A percentile compares a stretch with the other conserved stretches of the same genome.
Conservation (phyloP, 2,113 vertebrate species). For the Aldabrachelys gigantea region DNA sequence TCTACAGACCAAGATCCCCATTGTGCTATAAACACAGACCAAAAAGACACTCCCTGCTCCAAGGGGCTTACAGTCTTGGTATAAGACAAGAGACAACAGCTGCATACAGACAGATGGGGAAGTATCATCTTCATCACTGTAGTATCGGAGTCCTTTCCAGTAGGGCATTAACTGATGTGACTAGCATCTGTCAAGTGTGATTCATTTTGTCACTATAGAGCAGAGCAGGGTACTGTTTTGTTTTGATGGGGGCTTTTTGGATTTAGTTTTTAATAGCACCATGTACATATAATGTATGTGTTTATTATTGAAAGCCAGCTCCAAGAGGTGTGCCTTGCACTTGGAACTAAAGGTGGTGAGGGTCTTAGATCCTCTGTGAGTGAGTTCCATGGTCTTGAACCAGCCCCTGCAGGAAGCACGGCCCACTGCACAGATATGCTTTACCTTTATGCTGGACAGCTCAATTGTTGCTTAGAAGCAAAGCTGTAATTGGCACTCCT, state of each 20-base stretch:
- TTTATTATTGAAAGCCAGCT: background rate
- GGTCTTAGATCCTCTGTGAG: background rate
- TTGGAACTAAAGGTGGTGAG: background rate
- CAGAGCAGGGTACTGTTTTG: background rate
- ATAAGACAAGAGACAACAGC: background rate
- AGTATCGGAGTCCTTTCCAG: background rate
- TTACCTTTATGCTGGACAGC: background rate
- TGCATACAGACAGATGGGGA: background rate
- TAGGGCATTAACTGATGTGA: too few species aligned
- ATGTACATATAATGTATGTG: too few species aligned
- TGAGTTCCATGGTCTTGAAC: background rate
- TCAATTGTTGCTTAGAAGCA: fast-evolving
- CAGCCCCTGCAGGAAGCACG: background rate
- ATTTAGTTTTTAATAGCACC: background rate
- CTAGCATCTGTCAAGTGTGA: background rate
- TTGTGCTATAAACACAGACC: background rate
- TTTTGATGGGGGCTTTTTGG: background rate
- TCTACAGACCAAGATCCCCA: background rate
- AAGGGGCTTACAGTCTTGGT: background rate
- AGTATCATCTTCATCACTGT: background rate
- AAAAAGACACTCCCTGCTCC: background rate
- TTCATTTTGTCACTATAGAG: background rate
- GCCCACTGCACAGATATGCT: background rate
- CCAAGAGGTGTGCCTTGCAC: background rate
- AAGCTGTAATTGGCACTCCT: background rate